A percentile compares a stretch with the other conserved stretches of the same genome.
phyloP scores from a whole-genome alignment of 2,888 invertebrate genomes.

The Monochamus alternatus region DNA sequence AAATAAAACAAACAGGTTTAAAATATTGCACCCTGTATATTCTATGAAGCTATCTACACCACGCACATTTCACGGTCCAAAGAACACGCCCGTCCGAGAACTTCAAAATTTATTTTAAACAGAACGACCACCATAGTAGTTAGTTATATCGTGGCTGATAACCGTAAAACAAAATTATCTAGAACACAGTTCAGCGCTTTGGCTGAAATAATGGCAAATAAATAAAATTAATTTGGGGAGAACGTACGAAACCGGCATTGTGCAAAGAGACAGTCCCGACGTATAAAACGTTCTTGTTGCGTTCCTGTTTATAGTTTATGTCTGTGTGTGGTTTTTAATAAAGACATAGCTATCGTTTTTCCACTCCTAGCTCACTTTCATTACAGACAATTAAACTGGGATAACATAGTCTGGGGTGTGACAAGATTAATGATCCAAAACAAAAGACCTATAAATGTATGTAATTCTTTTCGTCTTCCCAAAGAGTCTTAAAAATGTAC shows the following conservation, averaged over 20 bases:
- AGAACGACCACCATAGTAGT: background rate
- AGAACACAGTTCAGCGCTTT: constrained; percentile 11
- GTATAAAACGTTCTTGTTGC: background rate
- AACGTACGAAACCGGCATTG: background rate
- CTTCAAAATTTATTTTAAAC: background rate
- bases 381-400: background rate
- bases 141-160: background rate
- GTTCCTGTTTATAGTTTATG: background rate
- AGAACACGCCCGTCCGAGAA: background rate
- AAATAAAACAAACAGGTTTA: too few species aligned
- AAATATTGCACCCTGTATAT: background rate
- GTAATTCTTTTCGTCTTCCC: too few species aligned
- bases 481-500: too few species aligned
- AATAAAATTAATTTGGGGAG: constrained; percentile 25
- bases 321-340: background rate
- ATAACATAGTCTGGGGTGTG: background rate
- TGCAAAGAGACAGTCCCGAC: background rate
- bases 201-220: constrained; percentile 27
- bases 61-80: background rate
- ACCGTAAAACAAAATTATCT: constrained; percentile 9
- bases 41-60: background rate
- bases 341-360: background rate
- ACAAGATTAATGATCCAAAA: background rate
- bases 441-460: background rate
- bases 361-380: background rate